Base-by-base conservation (phyloP, 2,888 invertebrate genomes). In the Conomelus anceps region DNA sequence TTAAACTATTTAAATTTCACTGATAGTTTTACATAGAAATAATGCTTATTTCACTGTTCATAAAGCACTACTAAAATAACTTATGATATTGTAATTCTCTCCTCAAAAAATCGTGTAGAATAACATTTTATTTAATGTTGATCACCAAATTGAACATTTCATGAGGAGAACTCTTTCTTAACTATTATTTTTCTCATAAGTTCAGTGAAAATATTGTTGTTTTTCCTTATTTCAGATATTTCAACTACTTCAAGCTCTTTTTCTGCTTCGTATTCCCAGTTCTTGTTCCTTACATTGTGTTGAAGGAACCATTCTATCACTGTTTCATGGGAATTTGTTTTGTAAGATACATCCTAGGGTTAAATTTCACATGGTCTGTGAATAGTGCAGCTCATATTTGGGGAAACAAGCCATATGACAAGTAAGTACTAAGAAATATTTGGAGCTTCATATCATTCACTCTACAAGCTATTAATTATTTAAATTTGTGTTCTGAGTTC, bases 331-430 rank as follows among this genome's bases (percentile, higher is more conserved):
- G 94, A 0, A 93, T 94, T 88, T 93, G 93, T 0, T 93, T 96
- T 24, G 92, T 97, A 20, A 96, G 98, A 17, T 98, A 98, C 93
- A 94, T 95, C 29, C 92, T 95, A 89, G 95, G 95, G 1, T 94
- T 98, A 90, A 96, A 98, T 93, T 96, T 95, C 92, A 98, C 98
- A 0, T 98, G 98, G 98, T 94, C 96, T 0, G 98, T 98, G 22
- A 98, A 98, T 93, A 97, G 97, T 92, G 97, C 96, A 24, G 98
- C 98, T 0, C 98, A 98, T 93, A 93, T 96, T 87, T 96, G 95
- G 94, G 96, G 96, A 90, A 95, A 94, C 91, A 95, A 95, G 91
- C 96, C 96, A 0, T 96, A 96, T 92, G 96, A 98, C 92, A 95
- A 94, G 96, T 96, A 92, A 94, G 94, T 93, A 23, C 0, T 29